Percentiles rank a stretch among this genome's conserved stretches.
Evolutionary conservation across 2,113 vertebrate genomes (phyloP).

Genomic region (Pituophis catenifer): DNA sequence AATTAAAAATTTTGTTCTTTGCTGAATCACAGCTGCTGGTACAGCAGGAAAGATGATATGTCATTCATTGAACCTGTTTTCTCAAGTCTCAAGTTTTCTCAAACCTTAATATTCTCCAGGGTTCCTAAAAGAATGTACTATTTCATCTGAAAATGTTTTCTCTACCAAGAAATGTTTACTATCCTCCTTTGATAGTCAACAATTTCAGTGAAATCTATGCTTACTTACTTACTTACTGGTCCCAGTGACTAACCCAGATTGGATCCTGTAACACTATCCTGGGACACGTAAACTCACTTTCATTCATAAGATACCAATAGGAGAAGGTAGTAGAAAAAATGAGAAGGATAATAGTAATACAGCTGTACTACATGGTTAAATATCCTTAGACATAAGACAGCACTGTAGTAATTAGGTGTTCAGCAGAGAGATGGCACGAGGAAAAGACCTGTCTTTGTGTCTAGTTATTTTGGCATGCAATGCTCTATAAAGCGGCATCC

Average conservation of each 20-base stretch:
- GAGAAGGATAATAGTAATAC: too few relatives aligned
- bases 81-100: slow-evolving; percentile 6
- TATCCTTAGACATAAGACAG: background rate
- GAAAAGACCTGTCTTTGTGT: background rate
- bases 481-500: background rate
- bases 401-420: background rate
- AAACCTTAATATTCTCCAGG: slow-evolving; percentile 21
- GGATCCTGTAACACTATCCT: too few relatives aligned
- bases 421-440: background rate
- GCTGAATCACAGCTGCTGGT: background rate
- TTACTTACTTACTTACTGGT: slow-evolving; percentile 7
- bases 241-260: too few relatives aligned
- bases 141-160: background rate
- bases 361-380: too few relatives aligned
- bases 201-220: slow-evolving; percentile 8
- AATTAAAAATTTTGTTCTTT: slow-evolving; percentile 17
- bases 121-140: too few relatives aligned
- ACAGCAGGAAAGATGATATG: slow-evolving; percentile 11
- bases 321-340: too few relatives aligned
- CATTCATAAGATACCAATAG: too few relatives aligned
- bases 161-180: background rate
- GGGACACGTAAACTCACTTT: too few relatives aligned
- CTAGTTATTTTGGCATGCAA: background rate
- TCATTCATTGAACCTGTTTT: slow-evolving; percentile 34
- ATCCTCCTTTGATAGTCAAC: slow-evolving; percentile 11